Conservation (phyloP, 2,888 invertebrate species). For the Temnothorax rugatulus region DNA sequence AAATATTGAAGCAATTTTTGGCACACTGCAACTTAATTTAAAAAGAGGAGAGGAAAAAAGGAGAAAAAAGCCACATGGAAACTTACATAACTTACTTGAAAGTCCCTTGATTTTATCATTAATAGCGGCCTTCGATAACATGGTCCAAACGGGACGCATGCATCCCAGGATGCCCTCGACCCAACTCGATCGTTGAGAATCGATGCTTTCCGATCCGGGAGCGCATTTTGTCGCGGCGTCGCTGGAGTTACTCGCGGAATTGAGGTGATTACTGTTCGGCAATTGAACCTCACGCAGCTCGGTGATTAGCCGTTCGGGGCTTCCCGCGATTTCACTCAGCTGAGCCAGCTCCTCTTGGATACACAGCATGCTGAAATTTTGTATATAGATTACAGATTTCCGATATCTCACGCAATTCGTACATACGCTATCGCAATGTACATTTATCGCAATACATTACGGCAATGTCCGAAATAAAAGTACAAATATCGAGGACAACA, state of each 20-base stretch:
- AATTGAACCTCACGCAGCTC: conserved; percentile 79
- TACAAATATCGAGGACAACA: neutral
- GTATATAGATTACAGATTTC: conserved; percentile 4
- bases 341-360: conserved; percentile 90
- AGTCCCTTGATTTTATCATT: conserved; percentile 90
- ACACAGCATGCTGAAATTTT: conserved; percentile 88
- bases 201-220: conserved; percentile 80
- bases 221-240: conserved; percentile 82
- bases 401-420: neutral
- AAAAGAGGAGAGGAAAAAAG: neutral
- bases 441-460: neutral
- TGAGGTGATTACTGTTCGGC: conserved; percentile 77
- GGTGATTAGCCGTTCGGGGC: conserved; percentile 77
- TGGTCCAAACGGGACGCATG: conserved; percentile 94
- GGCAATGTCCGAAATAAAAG: neutral
- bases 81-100: conserved; percentile 87
- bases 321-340: conserved; percentile 84
- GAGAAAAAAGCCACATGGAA: neutral
- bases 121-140: conserved; percentile 92
- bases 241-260: conserved; percentile 79
- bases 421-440: neutral
- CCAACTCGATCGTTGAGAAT: conserved; percentile 90
- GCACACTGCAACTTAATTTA: conserved; percentile 5
- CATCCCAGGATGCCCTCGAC: conserved; percentile 95
- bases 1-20: conserved; percentile 2